Evolutionary conservation across 1,140 invertebrate genomes (phyloP), one percentile per base, ranked within the genome.

Genomic region (Scaptomyza hsui): DNA sequence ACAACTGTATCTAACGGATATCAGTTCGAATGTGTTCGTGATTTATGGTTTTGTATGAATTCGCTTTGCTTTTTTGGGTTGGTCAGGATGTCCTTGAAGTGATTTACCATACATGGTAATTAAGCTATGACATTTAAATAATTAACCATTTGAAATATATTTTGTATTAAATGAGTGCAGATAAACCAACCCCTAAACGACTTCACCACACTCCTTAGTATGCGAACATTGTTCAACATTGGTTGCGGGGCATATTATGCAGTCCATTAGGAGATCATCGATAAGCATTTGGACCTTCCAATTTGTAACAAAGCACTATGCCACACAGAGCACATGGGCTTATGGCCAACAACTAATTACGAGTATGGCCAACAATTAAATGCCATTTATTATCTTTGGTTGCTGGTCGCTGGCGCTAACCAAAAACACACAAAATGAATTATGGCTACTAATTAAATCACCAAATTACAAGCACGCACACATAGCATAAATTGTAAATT

Each of bases 391-490:
- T 88, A 88, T 86, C 81, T 86, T 69, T 65, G 37, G 55, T 18
- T 55, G 13, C 6, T 29, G 5, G 26, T 3, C 21, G 26, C 37
- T 56, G 53, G 29, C 35, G 72, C 44, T 67, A 45, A 49, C 44
- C 72, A 32, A 56, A 75, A 82, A 75, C 80, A 12, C 32, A 37
- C 26, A 29, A 29, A 85, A 88, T 86, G 81, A 86, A 59, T 86
- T 88, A 86, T 81, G 53, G 59, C 78, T 63, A 78, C 81, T 88
- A 86, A 86, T 86, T 86, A 86, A 86, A 86, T 86, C 81, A 81
- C 72, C 83, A 86, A 86, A 86, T 86, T 86, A 88, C 81, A 78
- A 65, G 73, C 81, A 86, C 82, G 81, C 82, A 78, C 78, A 75
- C 78, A 81, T 75, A 56, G 69, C 73, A 82, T 86, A 78, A 86